Percentiles rank a stretch among this genome's conserved stretches.
These are phyloP conservation scores for Pimephales promelas DNA, from an alignment of 2,113 vertebrate species.

Conservation along the genomic window DNA sequence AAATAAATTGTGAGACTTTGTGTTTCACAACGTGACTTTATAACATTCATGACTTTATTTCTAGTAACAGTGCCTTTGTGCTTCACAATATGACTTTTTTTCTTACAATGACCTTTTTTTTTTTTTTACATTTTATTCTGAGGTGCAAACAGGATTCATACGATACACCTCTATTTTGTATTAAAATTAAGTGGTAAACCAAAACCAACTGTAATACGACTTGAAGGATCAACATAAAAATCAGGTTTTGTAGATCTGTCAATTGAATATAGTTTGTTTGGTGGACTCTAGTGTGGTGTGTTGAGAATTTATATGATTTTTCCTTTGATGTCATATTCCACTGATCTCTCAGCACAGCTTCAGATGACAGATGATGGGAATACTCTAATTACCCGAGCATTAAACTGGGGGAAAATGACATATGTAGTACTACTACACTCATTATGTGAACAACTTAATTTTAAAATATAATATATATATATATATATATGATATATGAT, in stretches of 20 bases:
- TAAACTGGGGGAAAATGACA: neutral
- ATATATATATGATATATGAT: too few relatives aligned
- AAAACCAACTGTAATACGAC: neutral
- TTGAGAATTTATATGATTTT: conserved; percentile 32
- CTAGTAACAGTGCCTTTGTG: neutral
- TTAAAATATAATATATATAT: too few relatives aligned
- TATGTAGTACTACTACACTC: neutral
- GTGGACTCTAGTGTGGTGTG: neutral
- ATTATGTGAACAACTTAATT: neutral
- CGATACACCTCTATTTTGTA: neutral
- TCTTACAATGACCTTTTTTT: neutral
- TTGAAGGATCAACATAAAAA: neutral
- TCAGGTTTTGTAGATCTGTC: neutral
- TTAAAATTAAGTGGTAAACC: neutral
- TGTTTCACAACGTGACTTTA: neutral
- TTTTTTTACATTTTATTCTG: neutral
- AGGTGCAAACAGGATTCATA: neutral
- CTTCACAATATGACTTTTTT: neutral
- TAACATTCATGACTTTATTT: neutral
- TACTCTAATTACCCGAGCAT: conserved; percentile 32
- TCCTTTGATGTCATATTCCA: conserved; percentile 50
- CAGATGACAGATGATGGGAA: conserved; percentile 40
- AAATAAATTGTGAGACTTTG: neutral
- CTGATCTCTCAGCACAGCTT: conserved; percentile 38
- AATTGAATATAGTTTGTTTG: neutral